Evolutionary conservation across 1,140 invertebrate species (phyloP).

Genomic region (Parasteatoda tepidariorum): DNA sequence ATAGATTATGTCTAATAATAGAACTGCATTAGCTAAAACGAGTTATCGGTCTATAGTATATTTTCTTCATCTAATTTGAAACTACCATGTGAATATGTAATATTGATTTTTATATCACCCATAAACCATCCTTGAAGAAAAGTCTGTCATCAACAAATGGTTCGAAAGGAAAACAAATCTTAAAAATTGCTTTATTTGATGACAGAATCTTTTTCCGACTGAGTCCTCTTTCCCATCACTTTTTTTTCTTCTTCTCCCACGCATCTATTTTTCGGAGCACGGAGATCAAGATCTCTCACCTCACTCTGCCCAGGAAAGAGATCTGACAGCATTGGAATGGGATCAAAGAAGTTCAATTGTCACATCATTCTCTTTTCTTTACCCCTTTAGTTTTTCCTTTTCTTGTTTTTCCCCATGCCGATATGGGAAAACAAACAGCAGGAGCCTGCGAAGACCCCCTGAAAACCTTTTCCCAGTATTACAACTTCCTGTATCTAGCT

Average conservation of each 20-base stretch:
- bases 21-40: too few species aligned
- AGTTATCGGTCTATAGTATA: too few species aligned
- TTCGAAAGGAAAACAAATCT: not conserved
- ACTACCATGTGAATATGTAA: too few species aligned
- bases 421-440: slow-evolving; percentile 12
- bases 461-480: not conserved
- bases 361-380: not conserved
- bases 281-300: slow-evolving; percentile 14
- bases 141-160: not conserved
- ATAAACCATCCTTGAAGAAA: not conserved
- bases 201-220: slow-evolving; percentile 1
- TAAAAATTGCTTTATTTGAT: slow-evolving; percentile 3
- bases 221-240: not conserved
- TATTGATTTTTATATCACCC: not conserved
- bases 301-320: not conserved
- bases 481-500: not conserved
- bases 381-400: too few species aligned
- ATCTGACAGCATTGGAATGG: not conserved
- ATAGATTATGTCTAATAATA: too few species aligned
- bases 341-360: slow-evolving; percentile 39
- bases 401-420: too few species aligned
- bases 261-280: not conserved
- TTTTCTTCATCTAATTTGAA: too few species aligned
- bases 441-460: not conserved
- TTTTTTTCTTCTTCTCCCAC: too few species aligned